Evolutionary conservation across 2,888 invertebrate genomes (phyloP), one percentile per base, ranked within the genome.

Genomic region (Nomada fucata): DNA sequence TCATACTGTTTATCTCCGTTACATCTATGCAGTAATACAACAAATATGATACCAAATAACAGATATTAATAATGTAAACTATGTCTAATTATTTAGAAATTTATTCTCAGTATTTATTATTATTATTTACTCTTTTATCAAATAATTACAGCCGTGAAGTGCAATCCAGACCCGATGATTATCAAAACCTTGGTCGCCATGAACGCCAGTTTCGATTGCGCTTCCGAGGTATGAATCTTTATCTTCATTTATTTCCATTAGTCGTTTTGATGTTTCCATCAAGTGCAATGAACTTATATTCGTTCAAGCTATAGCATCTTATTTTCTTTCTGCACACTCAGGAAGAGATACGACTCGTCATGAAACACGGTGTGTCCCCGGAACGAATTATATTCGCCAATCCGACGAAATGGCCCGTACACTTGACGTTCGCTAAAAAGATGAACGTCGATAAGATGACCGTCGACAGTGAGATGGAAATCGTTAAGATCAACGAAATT

Each of bases 161-260:
- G 96, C 90, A 96, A 96, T 92, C 94, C 95, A 64, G 94, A 95
- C 85, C 92, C 93, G 36, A 92, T 94, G 4, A 94, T 94, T 2
- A 87, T 94, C 23, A 92, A 92, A 88, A 85, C 90, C 60, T 73
- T 96, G 68, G 95, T 95, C 13, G 93, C 94, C 47, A 91, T 96
- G 59, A 96, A 96, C 65, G 93, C 94, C 36, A 94, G 95, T 60
- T 96, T 96, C 91, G 96, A 96, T 90, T 96, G 96, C 91, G 96
- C 96, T 7, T 95, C 95, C 83, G 91, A 92, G 89, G 93, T 93
- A 90, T 71, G 9, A n/a, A 1, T 75, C 11, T 73, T 50, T 13
- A 20, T 10, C 55, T 18, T 20, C 18, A 23, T 11, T 5, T 23
- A 18, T 23, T 9, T 23, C 52, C 15, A 7, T 23, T 18, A 64